phyloP scores from a whole-genome alignment of 2,797 vertebrate genomes.

The Thamnophis elegans region DNA sequence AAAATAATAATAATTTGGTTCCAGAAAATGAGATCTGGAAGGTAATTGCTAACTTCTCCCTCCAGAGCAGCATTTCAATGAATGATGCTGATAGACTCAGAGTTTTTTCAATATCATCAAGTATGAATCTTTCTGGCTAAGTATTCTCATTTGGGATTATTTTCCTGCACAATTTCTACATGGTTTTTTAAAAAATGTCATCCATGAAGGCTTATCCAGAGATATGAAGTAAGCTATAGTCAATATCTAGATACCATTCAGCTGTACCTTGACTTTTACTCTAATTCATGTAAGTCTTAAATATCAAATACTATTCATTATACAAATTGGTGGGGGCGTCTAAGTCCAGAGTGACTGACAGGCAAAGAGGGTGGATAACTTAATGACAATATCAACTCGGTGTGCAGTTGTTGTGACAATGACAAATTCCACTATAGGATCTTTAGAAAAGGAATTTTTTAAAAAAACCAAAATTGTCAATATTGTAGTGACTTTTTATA shows the following conservation, averaged over 20 bases:
- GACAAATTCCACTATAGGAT: neutral
- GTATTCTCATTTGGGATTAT: neutral
- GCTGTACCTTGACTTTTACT: neutral
- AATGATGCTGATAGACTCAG: neutral
- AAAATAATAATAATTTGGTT: neutral
- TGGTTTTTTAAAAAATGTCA: neutral
- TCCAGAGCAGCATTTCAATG: neutral
- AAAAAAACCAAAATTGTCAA: neutral
- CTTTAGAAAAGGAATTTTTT: neutral
- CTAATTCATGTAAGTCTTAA: neutral
- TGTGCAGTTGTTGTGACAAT: neutral
- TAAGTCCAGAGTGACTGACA: neutral
- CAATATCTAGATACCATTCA: neutral
- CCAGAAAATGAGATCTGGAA: neutral
- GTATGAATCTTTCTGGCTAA: neutral
- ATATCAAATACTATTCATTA: neutral
- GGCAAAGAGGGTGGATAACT: neutral
- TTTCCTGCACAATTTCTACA: neutral
- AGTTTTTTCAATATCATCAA: neutral
- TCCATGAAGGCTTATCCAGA: neutral
- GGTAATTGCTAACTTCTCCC: neutral
- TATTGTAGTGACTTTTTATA: neutral
- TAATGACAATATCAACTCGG: neutral
- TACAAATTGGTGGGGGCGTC: neutral
- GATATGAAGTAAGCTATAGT: neutral